Base-by-base conservation (phyloP, 2,888 invertebrate genomes). In the Tolmerus cingulatus region DNA sequence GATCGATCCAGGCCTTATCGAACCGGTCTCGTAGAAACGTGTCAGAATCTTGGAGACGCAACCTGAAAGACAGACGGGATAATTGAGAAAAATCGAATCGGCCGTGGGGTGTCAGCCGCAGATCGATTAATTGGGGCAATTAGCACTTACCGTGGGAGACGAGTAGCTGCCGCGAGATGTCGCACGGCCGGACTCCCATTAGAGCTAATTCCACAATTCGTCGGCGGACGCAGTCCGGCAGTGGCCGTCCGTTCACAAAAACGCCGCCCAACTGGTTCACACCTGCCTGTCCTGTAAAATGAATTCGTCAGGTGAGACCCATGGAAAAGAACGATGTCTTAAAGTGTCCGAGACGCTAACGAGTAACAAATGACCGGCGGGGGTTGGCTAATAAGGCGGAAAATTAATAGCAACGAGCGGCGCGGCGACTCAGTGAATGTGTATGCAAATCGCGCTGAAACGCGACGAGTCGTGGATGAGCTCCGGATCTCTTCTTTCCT, bases 41-140 rank as follows among this genome's bases (percentile, higher is more conserved):
- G 98, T 98, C 88, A 99, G 94, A 89, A 99, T 99, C 94, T 99
- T 99, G 89, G 98, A 98, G 86, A 99, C 98, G 93, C 98, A 99
- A 87, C 98, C 93, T 93, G 89, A 19, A 84, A 89, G 86, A 74
- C 57, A 55, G 79, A 82, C 86, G 87, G 14, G 86, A 85, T 37
- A 77, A 84, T 81, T 43, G 87, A 85, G 74, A 85, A 84, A 16
- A 87, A 82, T 77, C n/a, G 30, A 57, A 66, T n/a, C 30, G 51
- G 37, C 27, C 34, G 74, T 37, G 76, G 86, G 76, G 81, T 86
- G 57, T 43, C 87, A 57, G 84, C 40, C 84, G 34, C 77, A 88
- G 37, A 82, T 79, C 77, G 66, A 86, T 82, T 88, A 87, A 86
- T 86, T 77, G 76, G 46, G 16, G 82, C 74, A 85, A 85, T 85